Conservation (phyloP, 2,113 vertebrate species). For the Pontoporia blainvillei region DNA sequence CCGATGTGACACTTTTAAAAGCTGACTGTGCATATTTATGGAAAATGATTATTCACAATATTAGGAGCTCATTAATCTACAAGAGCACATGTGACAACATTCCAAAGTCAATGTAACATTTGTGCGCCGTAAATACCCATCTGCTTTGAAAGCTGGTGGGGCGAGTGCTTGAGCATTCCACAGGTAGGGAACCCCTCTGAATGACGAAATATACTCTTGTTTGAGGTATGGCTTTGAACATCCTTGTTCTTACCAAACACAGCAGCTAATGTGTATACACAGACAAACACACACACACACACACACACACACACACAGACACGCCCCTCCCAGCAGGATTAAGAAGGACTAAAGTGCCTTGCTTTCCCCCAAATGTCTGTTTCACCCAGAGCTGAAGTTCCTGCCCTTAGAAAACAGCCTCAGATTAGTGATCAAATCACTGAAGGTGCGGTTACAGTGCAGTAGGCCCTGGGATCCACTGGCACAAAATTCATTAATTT, state of each 20-base stretch:
- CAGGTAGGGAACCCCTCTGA: conserved; percentile 17
- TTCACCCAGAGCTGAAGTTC: background rate
- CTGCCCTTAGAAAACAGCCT: background rate
- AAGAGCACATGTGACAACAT: conserved; percentile 45
- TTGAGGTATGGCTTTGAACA: background rate
- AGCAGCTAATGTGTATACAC: background rate
- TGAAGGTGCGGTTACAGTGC: background rate
- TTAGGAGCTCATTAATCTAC: conserved; percentile 54
- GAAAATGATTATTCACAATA: conserved; percentile 67
- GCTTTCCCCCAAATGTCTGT: background rate
- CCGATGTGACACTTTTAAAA: conserved; percentile 44
- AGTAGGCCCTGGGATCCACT: background rate
- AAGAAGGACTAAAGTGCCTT: background rate
- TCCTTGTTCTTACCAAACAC: background rate
- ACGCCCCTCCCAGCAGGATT: background rate
- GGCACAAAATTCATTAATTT: background rate
- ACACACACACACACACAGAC: background rate
- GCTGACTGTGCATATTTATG: conserved; percentile 67
- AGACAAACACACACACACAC: no score
- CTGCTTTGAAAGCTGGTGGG: conserved; percentile 58
- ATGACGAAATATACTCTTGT: background rate
- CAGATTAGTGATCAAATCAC: background rate
- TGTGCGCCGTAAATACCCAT: conserved; percentile 53
- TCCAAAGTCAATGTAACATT: conserved; percentile 56
- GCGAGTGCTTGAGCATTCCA: background rate